These are phyloP conservation scores for Salticus scenicus DNA, from an alignment of 2,888 invertebrate genomes.

Conservation along the genomic window DNA sequence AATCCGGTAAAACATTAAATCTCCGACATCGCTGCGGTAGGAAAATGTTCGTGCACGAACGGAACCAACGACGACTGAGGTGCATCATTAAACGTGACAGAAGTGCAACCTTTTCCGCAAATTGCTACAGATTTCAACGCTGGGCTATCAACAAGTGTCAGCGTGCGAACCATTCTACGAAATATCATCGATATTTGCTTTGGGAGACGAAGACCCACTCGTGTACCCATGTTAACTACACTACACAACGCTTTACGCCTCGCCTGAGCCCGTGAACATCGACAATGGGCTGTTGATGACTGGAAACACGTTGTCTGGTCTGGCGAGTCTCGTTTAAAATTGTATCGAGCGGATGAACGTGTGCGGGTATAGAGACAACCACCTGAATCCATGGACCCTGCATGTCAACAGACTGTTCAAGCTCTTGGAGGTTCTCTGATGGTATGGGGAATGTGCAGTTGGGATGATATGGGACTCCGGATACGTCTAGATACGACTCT, in stretches of 20 bases:
- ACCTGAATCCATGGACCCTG: background rate
- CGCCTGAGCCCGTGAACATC: background rate
- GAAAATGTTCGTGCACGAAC: conserved; percentile 5
- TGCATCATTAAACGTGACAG: background rate
- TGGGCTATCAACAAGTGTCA: background rate
- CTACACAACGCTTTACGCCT: conserved; percentile 4
- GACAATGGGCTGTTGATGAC: conserved; percentile 17
- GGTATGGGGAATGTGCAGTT: background rate
- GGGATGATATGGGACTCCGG: background rate
- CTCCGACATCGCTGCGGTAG: background rate
- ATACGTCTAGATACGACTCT: conserved; percentile 15
- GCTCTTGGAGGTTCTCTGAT: background rate
- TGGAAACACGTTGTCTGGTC: conserved; percentile 1
- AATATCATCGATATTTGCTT: conserved; percentile 14
- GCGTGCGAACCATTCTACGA: background rate
- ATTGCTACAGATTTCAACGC: background rate
- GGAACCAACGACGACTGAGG: background rate
- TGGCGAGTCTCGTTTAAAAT: background rate
- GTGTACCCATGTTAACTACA: conserved; percentile 22
- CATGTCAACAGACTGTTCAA: background rate
- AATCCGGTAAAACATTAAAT: conserved; percentile 20
- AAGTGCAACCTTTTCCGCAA: background rate
- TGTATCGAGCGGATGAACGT: background rate
- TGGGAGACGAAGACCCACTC: background rate
- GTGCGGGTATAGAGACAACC: background rate